Conservation (phyloP, 2,113 vertebrate genomes). For the Mustela nigripes region DNA sequence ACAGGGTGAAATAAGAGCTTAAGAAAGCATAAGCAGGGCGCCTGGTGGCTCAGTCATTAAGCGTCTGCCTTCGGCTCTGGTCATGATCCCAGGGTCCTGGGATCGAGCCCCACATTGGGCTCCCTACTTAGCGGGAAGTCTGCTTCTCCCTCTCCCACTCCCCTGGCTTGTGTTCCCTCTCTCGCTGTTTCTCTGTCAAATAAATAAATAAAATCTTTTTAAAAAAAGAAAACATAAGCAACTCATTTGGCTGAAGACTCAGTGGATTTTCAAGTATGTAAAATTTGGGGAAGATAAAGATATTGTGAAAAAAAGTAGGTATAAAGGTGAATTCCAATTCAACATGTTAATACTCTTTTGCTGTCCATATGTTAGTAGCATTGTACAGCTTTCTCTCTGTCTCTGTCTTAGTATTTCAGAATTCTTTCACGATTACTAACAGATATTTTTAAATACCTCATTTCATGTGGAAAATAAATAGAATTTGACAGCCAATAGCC, state of each 20-base stretch:
- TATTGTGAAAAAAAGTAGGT: constrained; percentile 30
- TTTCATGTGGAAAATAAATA: constrained; percentile 16
- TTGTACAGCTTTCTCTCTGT: not conserved
- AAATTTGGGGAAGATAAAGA: not conserved
- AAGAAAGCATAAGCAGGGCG: not conserved
- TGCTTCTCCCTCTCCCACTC: too few relatives aligned
- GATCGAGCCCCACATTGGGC: too few relatives aligned
- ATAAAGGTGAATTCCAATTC: not conserved
- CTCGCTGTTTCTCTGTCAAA: too few relatives aligned
- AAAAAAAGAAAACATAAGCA: not conserved
- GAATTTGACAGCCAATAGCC: constrained; percentile 6
- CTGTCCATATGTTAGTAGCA: not conserved
- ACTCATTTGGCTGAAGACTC: not conserved
- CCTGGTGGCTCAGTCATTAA: too few relatives aligned
- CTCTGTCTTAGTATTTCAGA: not conserved
- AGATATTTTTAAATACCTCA: constrained; percentile 9
- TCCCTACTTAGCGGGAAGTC: too few relatives aligned
- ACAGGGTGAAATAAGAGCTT: not conserved
- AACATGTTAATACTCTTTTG: not conserved
- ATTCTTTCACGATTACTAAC: constrained; percentile 2
- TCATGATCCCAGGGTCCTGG: too few relatives aligned
- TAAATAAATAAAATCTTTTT: too few relatives aligned
- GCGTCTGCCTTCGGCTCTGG: too few relatives aligned
- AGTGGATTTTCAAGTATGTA: not conserved
- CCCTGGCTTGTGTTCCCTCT: too few relatives aligned